phyloP scores from a whole-genome alignment of 2,797 vertebrate genomes.

The Morus bassanus region DNA sequence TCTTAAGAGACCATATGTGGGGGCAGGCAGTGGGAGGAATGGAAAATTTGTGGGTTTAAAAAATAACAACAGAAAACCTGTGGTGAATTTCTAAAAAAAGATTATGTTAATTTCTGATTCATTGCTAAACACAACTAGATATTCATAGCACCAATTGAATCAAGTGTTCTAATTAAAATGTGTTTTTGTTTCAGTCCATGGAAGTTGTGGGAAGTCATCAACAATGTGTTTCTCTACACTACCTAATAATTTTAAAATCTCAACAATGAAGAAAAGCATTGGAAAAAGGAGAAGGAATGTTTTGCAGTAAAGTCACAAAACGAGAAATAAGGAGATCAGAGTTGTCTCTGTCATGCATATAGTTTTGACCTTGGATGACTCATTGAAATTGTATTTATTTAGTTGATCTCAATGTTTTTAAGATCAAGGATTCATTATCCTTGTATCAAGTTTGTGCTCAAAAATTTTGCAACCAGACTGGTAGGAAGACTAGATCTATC shows the following conservation, averaged over 20 bases:
- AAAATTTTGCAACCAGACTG: neutral
- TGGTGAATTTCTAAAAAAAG: conserved; percentile 21
- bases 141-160: conserved; percentile 15
- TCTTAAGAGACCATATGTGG: conserved; percentile 49
- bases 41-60: conserved; percentile 52
- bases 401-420: neutral
- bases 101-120: conserved; percentile 54
- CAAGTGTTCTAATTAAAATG: conserved; percentile 34
- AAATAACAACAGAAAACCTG: conserved; percentile 57
- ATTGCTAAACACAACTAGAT: conserved; percentile 35
- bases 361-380: neutral
- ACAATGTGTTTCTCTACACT: neutral
- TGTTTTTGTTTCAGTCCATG: neutral
- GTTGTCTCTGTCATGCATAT: neutral
- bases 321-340: neutral
- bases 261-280: neutral
- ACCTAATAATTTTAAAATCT: neutral
- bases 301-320: neutral
- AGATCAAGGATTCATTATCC: neutral
- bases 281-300: neutral
- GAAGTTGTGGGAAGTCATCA: neutral
- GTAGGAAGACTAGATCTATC: neutral
- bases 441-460: neutral
- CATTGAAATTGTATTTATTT: neutral
- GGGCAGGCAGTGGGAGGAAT: conserved; percentile 54